A percentile compares a stretch with the other conserved stretches of the same genome.
Evolutionary conservation across 2,797 vertebrate species (phyloP).

Genomic region (Geotrypetes seraphini): DNA sequence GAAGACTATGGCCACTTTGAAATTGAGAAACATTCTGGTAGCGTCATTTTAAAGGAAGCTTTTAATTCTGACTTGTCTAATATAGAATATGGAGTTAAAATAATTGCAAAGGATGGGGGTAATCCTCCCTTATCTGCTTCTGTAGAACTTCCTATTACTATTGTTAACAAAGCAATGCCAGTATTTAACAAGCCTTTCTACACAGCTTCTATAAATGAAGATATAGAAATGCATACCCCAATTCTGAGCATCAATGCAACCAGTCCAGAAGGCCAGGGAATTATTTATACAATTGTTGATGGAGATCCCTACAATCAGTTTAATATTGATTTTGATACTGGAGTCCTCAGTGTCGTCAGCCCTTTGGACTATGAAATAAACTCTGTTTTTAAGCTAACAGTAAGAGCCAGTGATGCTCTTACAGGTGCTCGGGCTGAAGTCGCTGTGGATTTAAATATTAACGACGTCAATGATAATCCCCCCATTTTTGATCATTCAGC

Average conservation of each 20-base stretch:
- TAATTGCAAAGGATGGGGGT: constrained; percentile 83
- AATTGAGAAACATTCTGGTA: constrained; percentile 74
- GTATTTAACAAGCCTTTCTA: constrained; percentile 94
- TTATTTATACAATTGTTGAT: constrained; percentile 92
- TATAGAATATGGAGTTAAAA: constrained; percentile 78
- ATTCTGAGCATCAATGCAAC: constrained; percentile 89
- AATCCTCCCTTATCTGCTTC: constrained; percentile 71
- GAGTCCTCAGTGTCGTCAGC: constrained; percentile 81
- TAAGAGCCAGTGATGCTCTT: constrained; percentile 87
- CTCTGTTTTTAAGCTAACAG: constrained; percentile 68
- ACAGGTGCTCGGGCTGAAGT: constrained; percentile 89
- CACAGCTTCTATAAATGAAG: constrained; percentile 77
- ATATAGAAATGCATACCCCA: constrained; percentile 74
- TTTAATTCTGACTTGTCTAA: constrained; percentile 94
- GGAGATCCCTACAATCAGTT: constrained; percentile 84
- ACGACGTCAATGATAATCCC: constrained; percentile 86
- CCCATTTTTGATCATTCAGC: constrained; percentile 74
- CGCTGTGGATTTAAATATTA: constrained; percentile 74
- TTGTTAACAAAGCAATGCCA: constrained; percentile 97
- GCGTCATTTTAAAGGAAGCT: constrained; percentile 71
- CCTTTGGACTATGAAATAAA: constrained; percentile 78
- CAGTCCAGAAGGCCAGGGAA: constrained; percentile 88
- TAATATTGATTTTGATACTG: constrained; percentile 91
- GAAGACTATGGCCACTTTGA: constrained; percentile 89
- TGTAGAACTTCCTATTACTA: constrained; percentile 84